These are phyloP conservation scores for Heterotis niloticus DNA, from an alignment of 2,113 vertebrate genomes.

Conservation along the genomic window DNA sequence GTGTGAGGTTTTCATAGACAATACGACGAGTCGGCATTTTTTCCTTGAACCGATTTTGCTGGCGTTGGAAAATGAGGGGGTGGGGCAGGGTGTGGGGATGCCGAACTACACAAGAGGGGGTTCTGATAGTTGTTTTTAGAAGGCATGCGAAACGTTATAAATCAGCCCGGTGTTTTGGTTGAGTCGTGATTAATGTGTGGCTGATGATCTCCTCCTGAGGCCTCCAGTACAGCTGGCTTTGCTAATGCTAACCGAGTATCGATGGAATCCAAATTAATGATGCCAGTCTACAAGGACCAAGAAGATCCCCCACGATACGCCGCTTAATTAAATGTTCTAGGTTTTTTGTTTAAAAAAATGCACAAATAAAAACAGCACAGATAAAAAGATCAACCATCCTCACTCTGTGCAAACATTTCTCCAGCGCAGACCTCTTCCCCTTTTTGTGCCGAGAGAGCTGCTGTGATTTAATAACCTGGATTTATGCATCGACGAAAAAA, in stretches of 20 bases:
- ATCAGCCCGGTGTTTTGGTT: constrained; percentile 43
- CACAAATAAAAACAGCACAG: neutral
- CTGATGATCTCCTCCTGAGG: constrained; percentile 17
- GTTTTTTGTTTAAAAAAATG: neutral
- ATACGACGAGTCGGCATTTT: constrained; percentile 3
- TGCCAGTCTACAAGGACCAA: constrained; percentile 6
- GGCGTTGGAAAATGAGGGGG: neutral
- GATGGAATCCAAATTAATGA: constrained; percentile 38
- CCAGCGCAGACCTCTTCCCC: neutral
- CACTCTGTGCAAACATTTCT: neutral
- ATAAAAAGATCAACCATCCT: neutral
- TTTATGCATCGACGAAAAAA: neutral
- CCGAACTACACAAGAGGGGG: constrained; percentile 31
- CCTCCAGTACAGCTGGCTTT: constrained; percentile 2
- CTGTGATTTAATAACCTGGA: neutral
- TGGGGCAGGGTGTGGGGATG: neutral
- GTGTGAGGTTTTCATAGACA: constrained; percentile 21
- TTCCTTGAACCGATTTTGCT: constrained; percentile 33
- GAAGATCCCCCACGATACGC: neutral
- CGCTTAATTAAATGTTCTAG: constrained; percentile 3
- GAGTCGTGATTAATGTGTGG: constrained; percentile 33
- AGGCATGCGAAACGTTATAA: constrained; percentile 41
- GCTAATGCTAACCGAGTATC: constrained; percentile 27
- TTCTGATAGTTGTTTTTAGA: constrained; percentile 34
- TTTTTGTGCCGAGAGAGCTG: neutral